These are phyloP conservation scores for Trissolcus japonicus DNA, from an alignment of 2,888 invertebrate species.

Conservation along the genomic window DNA sequence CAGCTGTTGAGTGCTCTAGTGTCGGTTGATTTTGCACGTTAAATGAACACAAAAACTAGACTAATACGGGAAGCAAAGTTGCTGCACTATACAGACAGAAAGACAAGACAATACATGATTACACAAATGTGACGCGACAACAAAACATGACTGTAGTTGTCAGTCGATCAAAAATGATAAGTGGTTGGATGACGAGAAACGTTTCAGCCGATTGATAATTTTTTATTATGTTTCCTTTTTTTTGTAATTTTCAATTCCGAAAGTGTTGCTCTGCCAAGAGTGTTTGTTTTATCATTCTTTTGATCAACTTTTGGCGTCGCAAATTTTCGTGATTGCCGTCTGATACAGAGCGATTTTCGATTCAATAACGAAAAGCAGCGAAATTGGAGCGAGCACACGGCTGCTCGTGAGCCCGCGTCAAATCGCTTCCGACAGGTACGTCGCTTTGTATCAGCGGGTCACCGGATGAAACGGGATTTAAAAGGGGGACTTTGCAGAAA, in stretches of 20 bases:
- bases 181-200: conserved; percentile 40
- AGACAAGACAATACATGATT: conserved; percentile 75
- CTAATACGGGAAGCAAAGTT: conserved; percentile 62
- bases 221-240: not conserved
- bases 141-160: conserved; percentile 72
- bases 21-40: conserved; percentile 54
- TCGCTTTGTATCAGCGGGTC: conserved; percentile 51
- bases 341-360: conserved; percentile 45
- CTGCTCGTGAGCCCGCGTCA: conserved; percentile 27
- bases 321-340: conserved; percentile 43
- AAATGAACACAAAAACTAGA: conserved; percentile 59
- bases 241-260: conserved; percentile 5
- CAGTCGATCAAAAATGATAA: conserved; percentile 47
- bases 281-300: conserved; percentile 3
- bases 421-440: conserved; percentile 45
- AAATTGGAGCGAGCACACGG: conserved; percentile 25
- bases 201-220: conserved; percentile 27
- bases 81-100: conserved; percentile 72
- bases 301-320: conserved; percentile 46
- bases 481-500: conserved; percentile 48
- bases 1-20: conserved; percentile 57
- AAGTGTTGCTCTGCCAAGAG: conserved; percentile 31
- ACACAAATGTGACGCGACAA: conserved; percentile 75
- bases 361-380: conserved; percentile 24
- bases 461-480: conserved; percentile 50